Conservation (phyloP, 2,113 vertebrate species). For the Micromys minutus region DNA sequence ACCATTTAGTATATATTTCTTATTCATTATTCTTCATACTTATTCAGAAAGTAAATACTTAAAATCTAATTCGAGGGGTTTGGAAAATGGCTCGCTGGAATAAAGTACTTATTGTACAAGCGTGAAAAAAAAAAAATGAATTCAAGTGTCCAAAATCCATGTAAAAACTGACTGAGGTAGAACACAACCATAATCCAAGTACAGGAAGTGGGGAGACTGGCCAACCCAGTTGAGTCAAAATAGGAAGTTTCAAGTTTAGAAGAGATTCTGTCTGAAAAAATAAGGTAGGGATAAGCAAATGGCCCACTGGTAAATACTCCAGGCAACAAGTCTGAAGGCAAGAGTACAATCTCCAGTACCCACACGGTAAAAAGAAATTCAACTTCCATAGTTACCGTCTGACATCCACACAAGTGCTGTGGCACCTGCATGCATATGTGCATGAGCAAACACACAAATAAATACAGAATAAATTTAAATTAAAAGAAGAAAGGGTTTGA, state of each 20-base stretch:
- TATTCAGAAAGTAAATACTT: constrained; percentile 54
- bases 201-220: too few species aligned
- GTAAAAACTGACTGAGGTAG: neutral
- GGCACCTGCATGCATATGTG: neutral
- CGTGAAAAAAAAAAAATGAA: neutral
- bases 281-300: neutral
- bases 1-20: neutral
- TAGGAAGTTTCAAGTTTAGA: neutral
- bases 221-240: neutral
- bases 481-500: neutral
- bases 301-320: neutral
- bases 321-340: neutral
- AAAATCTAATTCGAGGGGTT: neutral
- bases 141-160: neutral
- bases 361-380: neutral
- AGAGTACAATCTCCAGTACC: neutral
- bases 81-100: neutral
- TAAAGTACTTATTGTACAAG: neutral
- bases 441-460: neutral
- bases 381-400: neutral
- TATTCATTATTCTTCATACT: constrained; percentile 26
- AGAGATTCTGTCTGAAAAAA: neutral
- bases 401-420: neutral
- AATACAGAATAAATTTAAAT: neutral
- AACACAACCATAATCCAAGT: neutral